Base-by-base conservation (phyloP, 2,888 invertebrate species). In the Drosophila meridionalis region DNA sequence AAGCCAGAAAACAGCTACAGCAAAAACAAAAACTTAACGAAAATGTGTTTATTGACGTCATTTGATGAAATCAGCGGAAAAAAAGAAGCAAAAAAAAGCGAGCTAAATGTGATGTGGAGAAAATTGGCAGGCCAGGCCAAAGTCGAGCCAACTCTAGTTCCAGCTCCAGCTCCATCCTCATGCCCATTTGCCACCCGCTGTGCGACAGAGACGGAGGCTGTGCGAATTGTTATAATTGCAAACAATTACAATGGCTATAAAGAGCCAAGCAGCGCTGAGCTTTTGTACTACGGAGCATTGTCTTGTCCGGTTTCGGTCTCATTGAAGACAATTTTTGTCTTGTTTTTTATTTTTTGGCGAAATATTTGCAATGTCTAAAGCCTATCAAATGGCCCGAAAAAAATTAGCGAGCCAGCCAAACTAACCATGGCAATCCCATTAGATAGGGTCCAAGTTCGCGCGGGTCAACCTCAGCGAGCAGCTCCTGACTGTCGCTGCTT, bases 11-110 rank as follows among this genome's bases (percentile, higher is more conserved):
- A 58, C 58, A 69, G 42, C 56, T 40, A 52, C 14, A 59, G 58
- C 32, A 38, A 32, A 14, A 34, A 28, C 11, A 48, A 59, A 81
- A 80, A 62, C 55, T 59, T 42, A 80, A 81, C 78, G 58, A 64
- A 84, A 82, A 85, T 87, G 73, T 85, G 83, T 88, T 78, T 78
- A 86, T 90, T 90, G 87, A 90, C 89, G 89, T 87, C 83, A 87
- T 83, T 80, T 69, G 57, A 70, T 78, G 71, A 78, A 82, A 73
- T 78, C 78, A 69, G 74, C 58, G 50, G 28, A 47, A 64, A 59
- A 59, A 75, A 38, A 55, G 26, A 20, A 20, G 14, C 43, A 53
- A 65, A 20, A 55, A 55, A 80, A 58, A 64, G 66, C 69, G 63
- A 70, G 48, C 56, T 75, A 71, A 82, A 53, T 69, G 72, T 60